A percentile compares a stretch with the other conserved stretches of the same genome.
Evolutionary conservation across 92 coral and sea anemone species (phyloP).

Genomic region (Epizoanthus rinbou): DNA sequence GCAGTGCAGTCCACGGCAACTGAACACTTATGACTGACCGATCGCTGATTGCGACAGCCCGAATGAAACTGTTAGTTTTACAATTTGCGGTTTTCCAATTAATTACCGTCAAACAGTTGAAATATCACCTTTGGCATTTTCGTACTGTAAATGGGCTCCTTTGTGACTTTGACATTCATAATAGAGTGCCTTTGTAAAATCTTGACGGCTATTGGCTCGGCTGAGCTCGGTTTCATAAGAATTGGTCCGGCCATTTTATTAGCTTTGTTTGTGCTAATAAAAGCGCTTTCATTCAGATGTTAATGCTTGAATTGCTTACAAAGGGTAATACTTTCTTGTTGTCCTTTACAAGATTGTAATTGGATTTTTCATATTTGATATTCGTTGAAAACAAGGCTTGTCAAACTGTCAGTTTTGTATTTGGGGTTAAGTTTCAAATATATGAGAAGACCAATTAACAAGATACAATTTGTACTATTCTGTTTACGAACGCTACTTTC

Average conservation of each 20-base stretch:
- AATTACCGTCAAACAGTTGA: conserved; percentile 81
- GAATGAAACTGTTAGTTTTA: conserved; percentile 80
- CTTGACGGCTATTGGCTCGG: conserved; percentile 55
- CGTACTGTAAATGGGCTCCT: conserved; percentile 48
- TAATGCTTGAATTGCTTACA: conserved; percentile 51
- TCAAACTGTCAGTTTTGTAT: conserved; percentile 1
- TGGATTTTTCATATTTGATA: conserved; percentile 46
- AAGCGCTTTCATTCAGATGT: conserved; percentile 58
- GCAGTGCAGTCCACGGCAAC: conserved; percentile 8
- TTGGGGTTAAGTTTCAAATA: conserved; percentile 2
- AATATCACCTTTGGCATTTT: conserved; percentile 68
- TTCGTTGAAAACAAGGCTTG: conserved; percentile 17
- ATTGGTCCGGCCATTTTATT: conserved; percentile 51
- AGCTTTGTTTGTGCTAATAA: conserved; percentile 59
- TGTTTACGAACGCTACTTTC: conserved; percentile 31
- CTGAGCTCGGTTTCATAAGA: conserved; percentile 58
- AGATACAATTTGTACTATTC: background rate
- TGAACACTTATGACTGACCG: background rate
- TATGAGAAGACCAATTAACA: background rate
- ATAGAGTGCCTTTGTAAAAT: conserved; percentile 50
- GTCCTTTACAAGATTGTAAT: conserved; percentile 46
- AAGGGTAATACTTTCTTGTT: conserved; percentile 54
- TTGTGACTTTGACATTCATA: conserved; percentile 42
- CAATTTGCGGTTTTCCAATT: conserved; percentile 77
- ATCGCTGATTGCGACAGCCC: conserved; percentile 53